Conservation (phyloP, 2,888 invertebrate species). For the Muschampia staudingeri region DNA sequence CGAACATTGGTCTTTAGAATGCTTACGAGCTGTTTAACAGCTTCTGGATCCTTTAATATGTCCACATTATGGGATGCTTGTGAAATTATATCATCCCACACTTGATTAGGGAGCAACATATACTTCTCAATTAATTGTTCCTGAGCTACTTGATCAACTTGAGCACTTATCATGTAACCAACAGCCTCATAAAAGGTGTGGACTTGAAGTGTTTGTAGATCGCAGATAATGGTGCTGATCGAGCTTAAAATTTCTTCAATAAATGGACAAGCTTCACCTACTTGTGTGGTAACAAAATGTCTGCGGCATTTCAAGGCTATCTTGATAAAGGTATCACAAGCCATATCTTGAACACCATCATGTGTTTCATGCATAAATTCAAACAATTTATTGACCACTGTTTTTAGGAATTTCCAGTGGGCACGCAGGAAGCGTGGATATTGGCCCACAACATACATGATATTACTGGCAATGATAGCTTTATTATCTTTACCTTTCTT, state of each 20-base stretch:
- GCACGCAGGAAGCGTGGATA: constrained; percentile 99
- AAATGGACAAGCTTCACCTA: constrained; percentile 99
- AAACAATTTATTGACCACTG: constrained; percentile 99
- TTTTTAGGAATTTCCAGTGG: constrained; percentile 99
- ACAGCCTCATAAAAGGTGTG: constrained; percentile 99
- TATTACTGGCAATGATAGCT: constrained; percentile 99
- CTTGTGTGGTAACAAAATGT: constrained; percentile 99
- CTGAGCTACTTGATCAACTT: constrained; percentile 97
- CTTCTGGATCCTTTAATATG: constrained; percentile 98
- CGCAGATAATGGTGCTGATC: constrained; percentile 99
- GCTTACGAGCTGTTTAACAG: constrained; percentile 99
- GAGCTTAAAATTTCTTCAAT: constrained; percentile 99
- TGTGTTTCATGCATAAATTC: constrained; percentile 99
- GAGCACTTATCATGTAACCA: constrained; percentile 99
- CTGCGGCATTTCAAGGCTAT: constrained; percentile 99
- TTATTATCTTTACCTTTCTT: constrained; percentile 99
- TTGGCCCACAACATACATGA: constrained; percentile 99
- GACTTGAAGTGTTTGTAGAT: constrained; percentile 99
- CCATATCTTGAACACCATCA: constrained; percentile 99
- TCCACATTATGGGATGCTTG: constrained; percentile 99
- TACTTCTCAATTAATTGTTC: constrained; percentile 99
- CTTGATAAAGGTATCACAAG: constrained; percentile 99
- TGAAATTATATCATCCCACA: constrained; percentile 99
- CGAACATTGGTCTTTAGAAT: constrained; percentile 99
- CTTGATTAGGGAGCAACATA: constrained; percentile 99